Percentiles rank a stretch among this genome's conserved stretches.
These are phyloP conservation scores for Planiliza haematocheilus DNA, from an alignment of 2,113 vertebrate genomes.

Conservation along the genomic window DNA sequence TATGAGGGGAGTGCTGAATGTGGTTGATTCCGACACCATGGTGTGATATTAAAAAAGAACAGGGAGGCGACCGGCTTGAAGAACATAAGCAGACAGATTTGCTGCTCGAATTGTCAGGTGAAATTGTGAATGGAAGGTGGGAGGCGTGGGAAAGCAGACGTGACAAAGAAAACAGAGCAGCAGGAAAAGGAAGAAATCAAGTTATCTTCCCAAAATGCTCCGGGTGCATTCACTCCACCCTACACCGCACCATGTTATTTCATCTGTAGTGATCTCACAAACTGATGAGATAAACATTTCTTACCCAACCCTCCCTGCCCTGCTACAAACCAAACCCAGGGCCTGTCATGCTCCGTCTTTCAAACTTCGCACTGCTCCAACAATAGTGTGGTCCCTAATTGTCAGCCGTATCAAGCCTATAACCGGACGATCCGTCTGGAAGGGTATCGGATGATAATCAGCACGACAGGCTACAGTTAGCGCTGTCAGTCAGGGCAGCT, in stretches of 20 bases:
- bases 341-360: conserved; percentile 40
- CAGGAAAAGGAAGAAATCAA: background rate
- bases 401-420: conserved; percentile 65
- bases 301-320: conserved; percentile 14
- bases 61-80: background rate
- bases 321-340: conserved; percentile 2
- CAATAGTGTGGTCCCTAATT: conserved; percentile 58
- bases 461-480: conserved; percentile 40
- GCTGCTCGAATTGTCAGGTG: no score
- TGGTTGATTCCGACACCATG: no score
- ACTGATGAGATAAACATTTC: conserved; percentile 63
- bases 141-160: background rate
- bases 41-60: background rate
- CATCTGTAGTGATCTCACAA: conserved; percentile 59
- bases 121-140: no score
- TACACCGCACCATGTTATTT: conserved; percentile 1
- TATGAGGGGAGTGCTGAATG: background rate
- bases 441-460: conserved; percentile 74
- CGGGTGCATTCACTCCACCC: conserved; percentile 18
- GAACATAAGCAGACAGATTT: no score
- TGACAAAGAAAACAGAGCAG: background rate
- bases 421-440: conserved; percentile 17
- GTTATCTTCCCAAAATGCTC: conserved; percentile 18
- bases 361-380: conserved; percentile 38
- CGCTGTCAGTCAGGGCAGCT: conserved; percentile 54